These are phyloP conservation scores for Reticulitermes lucifugus DNA, from an alignment of 2,888 invertebrate species.

Conservation along the genomic window DNA sequence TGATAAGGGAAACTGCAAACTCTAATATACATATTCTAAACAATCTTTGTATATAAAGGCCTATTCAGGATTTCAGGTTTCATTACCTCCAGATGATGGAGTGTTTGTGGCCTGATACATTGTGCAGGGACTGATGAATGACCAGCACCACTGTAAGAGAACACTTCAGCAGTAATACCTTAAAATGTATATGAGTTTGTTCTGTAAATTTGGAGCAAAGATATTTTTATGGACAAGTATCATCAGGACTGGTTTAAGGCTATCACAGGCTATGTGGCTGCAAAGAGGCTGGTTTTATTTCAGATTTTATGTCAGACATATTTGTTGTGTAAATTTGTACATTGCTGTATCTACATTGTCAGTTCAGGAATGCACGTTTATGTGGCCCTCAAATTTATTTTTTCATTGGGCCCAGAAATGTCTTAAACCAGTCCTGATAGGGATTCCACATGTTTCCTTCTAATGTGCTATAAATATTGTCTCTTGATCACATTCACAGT, in stretches of 20 bases:
- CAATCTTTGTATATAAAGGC: background rate
- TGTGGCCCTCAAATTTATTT: too few relatives aligned
- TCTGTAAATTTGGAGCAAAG: background rate
- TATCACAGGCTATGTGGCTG: too few relatives aligned
- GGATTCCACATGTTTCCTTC: background rate
- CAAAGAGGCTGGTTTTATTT: too few relatives aligned
- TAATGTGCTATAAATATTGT: background rate
- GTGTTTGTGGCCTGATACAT: background rate
- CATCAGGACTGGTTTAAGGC: background rate
- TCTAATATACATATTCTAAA: constrained; percentile 20
- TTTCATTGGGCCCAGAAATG: too few relatives aligned
- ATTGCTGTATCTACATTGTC: too few relatives aligned
- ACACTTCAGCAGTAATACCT: background rate
- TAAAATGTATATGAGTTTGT: background rate
- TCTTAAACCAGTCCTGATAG: too few relatives aligned
- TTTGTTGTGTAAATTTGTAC: too few relatives aligned
- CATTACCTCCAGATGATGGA: background rate
- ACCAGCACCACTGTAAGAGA: background rate
- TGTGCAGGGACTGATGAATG: background rate
- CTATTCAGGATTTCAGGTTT: constrained; percentile 2
- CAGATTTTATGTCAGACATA: too few relatives aligned
- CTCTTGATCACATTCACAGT: background rate
- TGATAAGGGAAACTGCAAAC: background rate
- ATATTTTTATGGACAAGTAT: background rate
- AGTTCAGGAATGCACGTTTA: too few relatives aligned